Conservation (phyloP, 1,140 invertebrate species). For the Pantala flavescens region DNA sequence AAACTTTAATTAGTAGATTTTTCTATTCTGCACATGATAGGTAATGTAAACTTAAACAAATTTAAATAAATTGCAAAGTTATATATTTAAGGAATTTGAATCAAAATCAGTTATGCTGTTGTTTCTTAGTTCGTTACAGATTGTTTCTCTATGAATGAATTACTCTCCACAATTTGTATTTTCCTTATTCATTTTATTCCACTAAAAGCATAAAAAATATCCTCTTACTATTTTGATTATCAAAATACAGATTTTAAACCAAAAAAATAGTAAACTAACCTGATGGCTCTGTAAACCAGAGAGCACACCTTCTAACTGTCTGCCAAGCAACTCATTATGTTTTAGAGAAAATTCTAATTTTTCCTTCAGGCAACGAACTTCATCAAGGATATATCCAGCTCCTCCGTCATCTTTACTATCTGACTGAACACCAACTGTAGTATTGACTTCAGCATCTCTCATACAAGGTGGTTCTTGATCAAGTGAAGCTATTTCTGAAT, state of each 20-base stretch:
- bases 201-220: not conserved
- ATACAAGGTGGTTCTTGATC: not conserved
- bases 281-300: not conserved
- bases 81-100: too few relatives aligned
- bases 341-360: constrained; percentile 32
- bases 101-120: too few relatives aligned
- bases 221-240: too few relatives aligned
- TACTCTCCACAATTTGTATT: too few relatives aligned
- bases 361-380: constrained; percentile 31
- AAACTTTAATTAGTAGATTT: too few relatives aligned
- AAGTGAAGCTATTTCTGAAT: constrained; percentile 1
- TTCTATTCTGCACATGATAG: too few relatives aligned
- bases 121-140: too few relatives aligned
- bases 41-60: too few relatives aligned
- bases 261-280: too few relatives aligned
- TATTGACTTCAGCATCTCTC: not conserved
- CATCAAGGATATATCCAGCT: constrained; percentile 31
- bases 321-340: constrained; percentile 31
- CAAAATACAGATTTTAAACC: too few relatives aligned
- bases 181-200: not conserved
- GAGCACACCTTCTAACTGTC: constrained; percentile 29
- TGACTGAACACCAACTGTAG: not conserved
- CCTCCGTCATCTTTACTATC: constrained; percentile 17
- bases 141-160: too few relatives aligned
- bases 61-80: too few relatives aligned